These are phyloP conservation scores for Gibbula magus DNA, from an alignment of 2,888 invertebrate species.

Conservation along the genomic window DNA sequence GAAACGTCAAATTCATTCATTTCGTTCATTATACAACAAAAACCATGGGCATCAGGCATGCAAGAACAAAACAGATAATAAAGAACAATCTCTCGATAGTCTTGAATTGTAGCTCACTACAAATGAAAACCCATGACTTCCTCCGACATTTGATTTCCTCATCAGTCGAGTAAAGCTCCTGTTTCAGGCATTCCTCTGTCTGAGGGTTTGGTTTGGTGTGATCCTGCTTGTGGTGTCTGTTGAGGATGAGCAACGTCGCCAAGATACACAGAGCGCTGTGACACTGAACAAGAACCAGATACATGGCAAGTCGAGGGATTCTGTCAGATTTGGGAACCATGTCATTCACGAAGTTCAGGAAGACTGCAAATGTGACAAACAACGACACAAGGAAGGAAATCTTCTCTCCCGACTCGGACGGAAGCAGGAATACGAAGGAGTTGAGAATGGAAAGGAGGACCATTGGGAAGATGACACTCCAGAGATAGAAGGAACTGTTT, in stretches of 20 bases:
- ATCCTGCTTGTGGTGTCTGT: slow-evolving; percentile 19
- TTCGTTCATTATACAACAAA: no score
- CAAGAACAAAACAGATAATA: no score
- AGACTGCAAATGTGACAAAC: slow-evolving; percentile 23
- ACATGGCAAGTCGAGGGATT: not conserved
- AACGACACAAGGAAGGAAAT: slow-evolving; percentile 27
- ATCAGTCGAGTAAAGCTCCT: no score
- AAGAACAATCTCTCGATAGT: no score
- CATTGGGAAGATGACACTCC: slow-evolving; percentile 9
- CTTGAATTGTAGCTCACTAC: no score
- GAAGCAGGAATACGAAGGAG: not conserved
- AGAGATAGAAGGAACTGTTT: not conserved
- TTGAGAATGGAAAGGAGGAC: slow-evolving; percentile 7
- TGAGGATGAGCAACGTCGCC: slow-evolving; percentile 24
- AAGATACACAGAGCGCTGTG: not conserved
- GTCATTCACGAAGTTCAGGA: slow-evolving; percentile 20
- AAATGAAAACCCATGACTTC: no score
- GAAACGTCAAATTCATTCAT: no score
- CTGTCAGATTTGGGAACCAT: slow-evolving; percentile 14
- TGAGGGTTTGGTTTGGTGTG: no score
- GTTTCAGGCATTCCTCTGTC: no score
- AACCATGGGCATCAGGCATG: no score
- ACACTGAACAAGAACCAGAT: not conserved
- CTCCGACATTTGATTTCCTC: no score
- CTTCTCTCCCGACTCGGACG: not conserved